Evolutionary conservation across 2,797 vertebrate species (phyloP).

Genomic region (Chaunax sp.): DNA sequence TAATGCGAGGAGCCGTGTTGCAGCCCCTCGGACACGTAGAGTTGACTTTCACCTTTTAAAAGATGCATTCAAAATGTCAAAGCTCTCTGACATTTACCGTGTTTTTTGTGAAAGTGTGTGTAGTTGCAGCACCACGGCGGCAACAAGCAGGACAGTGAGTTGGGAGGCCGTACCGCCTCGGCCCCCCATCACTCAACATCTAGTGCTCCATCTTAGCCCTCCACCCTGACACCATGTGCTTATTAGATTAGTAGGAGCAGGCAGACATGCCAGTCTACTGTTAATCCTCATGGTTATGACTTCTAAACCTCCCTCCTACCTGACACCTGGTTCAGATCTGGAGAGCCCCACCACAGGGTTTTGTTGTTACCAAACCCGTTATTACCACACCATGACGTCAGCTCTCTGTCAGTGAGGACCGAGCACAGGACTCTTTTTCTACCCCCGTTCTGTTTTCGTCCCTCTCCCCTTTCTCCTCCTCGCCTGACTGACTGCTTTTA

Average conservation of each 20-base stretch:
- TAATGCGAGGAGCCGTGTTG: conserved; percentile 43
- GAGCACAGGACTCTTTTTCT: conserved; percentile 14
- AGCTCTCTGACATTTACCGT: conserved; percentile 64
- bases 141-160: conserved; percentile 37
- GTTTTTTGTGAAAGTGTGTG: conserved; percentile 21
- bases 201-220: conserved; percentile 30
- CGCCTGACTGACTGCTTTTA: conserved; percentile 67
- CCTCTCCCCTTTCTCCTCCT: not conserved
- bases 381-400: conserved; percentile 66
- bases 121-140: conserved; percentile 11
- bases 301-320: conserved; percentile 58
- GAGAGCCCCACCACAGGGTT: conserved; percentile 42
- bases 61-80: conserved; percentile 69
- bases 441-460: not conserved
- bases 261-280: conserved; percentile 64
- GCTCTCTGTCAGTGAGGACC: conserved; percentile 38
- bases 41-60: conserved; percentile 73
- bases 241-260: conserved; percentile 64
- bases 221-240: conserved; percentile 49
- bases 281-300: conserved; percentile 73
- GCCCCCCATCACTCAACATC: conserved; percentile 49
- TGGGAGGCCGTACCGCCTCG: conserved; percentile 45
- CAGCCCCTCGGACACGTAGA: conserved; percentile 37
- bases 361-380: conserved; percentile 66
- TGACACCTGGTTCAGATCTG: conserved; percentile 68